These are phyloP conservation scores for Ips typographus DNA, from an alignment of 1,140 invertebrate species.

Conservation along the genomic window DNA sequence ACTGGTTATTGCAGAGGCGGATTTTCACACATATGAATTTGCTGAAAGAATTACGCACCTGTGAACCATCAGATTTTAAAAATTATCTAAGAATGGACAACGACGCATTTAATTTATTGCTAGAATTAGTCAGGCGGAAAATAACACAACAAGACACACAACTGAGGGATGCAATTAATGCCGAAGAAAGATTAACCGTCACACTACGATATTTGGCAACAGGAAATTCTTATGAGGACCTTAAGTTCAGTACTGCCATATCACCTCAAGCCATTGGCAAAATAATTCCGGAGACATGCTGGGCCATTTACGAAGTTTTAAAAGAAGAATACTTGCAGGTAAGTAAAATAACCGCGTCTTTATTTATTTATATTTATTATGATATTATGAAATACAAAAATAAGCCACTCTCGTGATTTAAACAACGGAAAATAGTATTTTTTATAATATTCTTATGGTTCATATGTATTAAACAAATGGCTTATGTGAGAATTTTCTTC, in stretches of 20 bases:
- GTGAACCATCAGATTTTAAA: conserved; percentile 36
- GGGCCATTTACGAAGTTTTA: conserved; percentile 5
- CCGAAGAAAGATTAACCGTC: background rate
- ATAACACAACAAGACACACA: background rate
- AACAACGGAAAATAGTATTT: too few relatives aligned
- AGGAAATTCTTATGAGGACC: background rate
- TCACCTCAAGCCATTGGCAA: background rate
- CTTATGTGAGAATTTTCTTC: too few relatives aligned
- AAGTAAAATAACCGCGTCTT: too few relatives aligned
- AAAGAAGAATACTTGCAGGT: background rate
- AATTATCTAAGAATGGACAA: conserved; percentile 46
- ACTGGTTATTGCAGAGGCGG: background rate
- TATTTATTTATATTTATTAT: too few relatives aligned
- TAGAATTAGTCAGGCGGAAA: background rate
- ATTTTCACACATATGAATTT: background rate
- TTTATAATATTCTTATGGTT: too few relatives aligned
- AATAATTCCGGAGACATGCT: background rate
- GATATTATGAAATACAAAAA: too few relatives aligned
- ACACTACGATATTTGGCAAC: too few relatives aligned
- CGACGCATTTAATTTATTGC: conserved; percentile 12
- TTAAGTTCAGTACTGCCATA: background rate
- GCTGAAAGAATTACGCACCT: background rate
- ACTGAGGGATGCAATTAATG: background rate
- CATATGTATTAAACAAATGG: too few relatives aligned
- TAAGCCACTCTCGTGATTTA: too few relatives aligned